Conservation (phyloP, 2,888 invertebrate species). For the Sphaerophoria taeniata region DNA sequence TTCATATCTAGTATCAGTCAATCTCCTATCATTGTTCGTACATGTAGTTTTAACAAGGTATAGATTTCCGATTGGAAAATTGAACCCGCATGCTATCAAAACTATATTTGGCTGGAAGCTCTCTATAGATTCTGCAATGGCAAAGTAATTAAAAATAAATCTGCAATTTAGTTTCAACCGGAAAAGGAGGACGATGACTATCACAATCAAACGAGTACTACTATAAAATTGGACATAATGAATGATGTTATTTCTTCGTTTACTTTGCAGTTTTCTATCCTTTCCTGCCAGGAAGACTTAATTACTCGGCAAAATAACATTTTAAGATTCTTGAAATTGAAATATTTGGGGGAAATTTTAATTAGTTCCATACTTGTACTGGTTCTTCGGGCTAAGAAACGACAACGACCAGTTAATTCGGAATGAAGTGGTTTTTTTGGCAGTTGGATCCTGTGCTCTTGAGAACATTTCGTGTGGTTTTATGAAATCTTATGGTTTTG, state of each 20-base stretch:
- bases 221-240: conserved; percentile 41
- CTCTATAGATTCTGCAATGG: conserved; percentile 3
- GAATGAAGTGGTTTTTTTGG: background rate
- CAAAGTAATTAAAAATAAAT: conserved; percentile 52
- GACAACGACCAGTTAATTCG: background rate
- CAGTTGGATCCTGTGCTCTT: conserved; percentile 18
- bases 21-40: background rate
- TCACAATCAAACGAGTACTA: conserved; percentile 46
- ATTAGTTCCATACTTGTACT: conserved; percentile 30
- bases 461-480: conserved; percentile 25
- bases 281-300: conserved; percentile 36
- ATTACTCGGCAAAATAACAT: conserved; percentile 54
- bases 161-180: conserved; percentile 45
- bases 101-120: background rate
- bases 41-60: background rate
- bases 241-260: conserved; percentile 40
- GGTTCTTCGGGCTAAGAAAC: background rate
- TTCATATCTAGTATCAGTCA: conserved; percentile 12
- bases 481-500: conserved; percentile 40
- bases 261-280: background rate
- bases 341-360: conserved; percentile 50
- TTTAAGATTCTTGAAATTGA: conserved; percentile 48
- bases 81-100: background rate
- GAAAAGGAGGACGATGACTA: conserved; percentile 33
- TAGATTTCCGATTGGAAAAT: conserved; percentile 44